Conservation (phyloP, 2,113 vertebrate genomes). For the Saguinus imperator region DNA sequence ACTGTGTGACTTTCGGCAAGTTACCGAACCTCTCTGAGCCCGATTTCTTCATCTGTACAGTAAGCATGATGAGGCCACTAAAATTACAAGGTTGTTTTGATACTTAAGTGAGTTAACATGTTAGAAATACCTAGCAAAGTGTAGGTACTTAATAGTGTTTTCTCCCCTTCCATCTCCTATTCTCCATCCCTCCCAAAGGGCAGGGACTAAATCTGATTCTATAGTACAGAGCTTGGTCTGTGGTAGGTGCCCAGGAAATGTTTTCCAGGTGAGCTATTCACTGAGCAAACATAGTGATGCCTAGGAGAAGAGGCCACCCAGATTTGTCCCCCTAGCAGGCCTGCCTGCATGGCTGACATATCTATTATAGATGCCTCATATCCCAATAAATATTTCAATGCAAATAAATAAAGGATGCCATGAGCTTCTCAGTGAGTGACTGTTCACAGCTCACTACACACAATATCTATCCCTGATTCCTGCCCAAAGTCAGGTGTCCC, state of each 20-base stretch:
- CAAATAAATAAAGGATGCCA: slow-evolving; percentile 99
- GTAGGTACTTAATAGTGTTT: not conserved
- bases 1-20: not conserved
- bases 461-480: slow-evolving; percentile 85
- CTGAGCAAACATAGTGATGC: not conserved
- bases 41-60: not conserved
- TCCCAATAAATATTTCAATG: slow-evolving; percentile 99
- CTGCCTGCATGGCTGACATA: slow-evolving; percentile 91
- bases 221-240: not conserved
- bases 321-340: slow-evolving; percentile 85
- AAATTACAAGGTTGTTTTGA: not conserved
- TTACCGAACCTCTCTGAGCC: not conserved
- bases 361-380: slow-evolving; percentile 94
- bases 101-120: not conserved
- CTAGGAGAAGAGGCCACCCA: slow-evolving; percentile 68
- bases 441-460: slow-evolving; percentile 93
- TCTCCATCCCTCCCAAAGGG: not conserved
- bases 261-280: slow-evolving; percentile 8
- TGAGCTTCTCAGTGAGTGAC: slow-evolving; percentile 92
- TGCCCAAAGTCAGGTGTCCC: slow-evolving; percentile 83
- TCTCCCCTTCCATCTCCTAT: not conserved
- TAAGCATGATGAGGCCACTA: not conserved
- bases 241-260: not conserved
- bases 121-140: not conserved
- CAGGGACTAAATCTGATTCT: not conserved